phyloP scores from a whole-genome alignment of 53 echinoderm and acorn worm genomes.

The Luidia sarsii region DNA sequence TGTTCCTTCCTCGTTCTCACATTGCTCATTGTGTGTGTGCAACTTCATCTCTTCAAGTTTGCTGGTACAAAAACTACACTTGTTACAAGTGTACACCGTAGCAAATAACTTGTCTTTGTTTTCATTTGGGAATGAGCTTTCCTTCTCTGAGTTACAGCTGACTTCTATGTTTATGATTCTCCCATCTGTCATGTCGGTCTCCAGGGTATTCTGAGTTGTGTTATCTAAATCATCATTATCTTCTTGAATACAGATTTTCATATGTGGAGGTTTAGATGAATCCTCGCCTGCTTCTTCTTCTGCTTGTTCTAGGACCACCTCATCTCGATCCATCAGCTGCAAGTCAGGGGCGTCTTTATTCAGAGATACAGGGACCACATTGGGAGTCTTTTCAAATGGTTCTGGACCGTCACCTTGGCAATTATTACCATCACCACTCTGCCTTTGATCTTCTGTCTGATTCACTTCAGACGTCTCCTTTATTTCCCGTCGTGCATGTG shows the following conservation, averaged over 20 bases:
- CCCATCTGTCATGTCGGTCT: not conserved
- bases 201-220: not conserved
- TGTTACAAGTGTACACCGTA: conserved; percentile 24
- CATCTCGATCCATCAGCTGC: no score
- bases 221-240: no score
- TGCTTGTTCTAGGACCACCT: no score
- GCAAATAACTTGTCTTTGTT: not conserved
- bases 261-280: no score
- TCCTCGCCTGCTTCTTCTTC: no score
- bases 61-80: conserved; percentile 40
- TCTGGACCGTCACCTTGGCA: no score
- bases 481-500: no score
- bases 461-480: no score
- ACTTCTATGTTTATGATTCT: conserved; percentile 33
- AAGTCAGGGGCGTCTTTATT: no score
- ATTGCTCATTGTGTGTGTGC: conserved; percentile 16
- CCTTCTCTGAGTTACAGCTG: not conserved
- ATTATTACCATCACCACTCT: no score
- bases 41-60: conserved; percentile 26
- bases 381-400: no score
- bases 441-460: no score
- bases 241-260: not conserved
- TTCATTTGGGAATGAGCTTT: not conserved
- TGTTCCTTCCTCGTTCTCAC: not conserved
- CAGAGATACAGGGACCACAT: not conserved